A percentile compares a stretch with the other conserved stretches of the same genome.
phyloP scores from a whole-genome alignment of 2,113 vertebrate species.

The Boulengeromyrus knoepffleri region DNA sequence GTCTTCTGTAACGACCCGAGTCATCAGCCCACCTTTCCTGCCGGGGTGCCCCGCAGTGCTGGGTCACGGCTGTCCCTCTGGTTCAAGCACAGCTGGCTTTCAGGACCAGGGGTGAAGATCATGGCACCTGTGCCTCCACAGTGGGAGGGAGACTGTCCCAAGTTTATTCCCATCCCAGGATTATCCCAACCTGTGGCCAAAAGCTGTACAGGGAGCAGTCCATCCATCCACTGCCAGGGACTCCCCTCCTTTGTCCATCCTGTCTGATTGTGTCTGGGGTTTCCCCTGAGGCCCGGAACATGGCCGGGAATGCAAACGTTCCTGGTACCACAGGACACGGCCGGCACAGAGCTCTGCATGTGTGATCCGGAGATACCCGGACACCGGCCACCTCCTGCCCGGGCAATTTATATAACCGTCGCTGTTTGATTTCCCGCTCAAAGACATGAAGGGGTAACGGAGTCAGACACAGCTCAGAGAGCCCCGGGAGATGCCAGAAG shows the following conservation, averaged over 20 bases:
- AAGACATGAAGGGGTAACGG: background rate
- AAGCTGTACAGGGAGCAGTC: background rate
- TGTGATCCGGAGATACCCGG: background rate
- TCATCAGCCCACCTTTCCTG: background rate
- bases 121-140: background rate
- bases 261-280: background rate
- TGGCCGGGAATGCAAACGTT: background rate
- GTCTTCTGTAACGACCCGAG: background rate
- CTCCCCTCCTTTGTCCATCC: background rate
- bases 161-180: background rate
- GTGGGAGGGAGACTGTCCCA: background rate
- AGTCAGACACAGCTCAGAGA: background rate
- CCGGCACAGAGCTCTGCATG: background rate
- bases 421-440: background rate
- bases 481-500: background rate
- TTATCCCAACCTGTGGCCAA: background rate
- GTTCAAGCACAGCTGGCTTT: background rate
- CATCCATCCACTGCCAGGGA: background rate
- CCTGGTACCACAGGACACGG: background rate
- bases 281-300: background rate
- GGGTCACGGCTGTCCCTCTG: background rate
- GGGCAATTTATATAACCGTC: background rate
- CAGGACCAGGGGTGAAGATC: background rate
- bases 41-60: background rate
- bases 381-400: background rate